Evolutionary conservation across 2,113 vertebrate species (phyloP), one percentile per base, ranked within the genome.

Genomic region (Brachypteracias leptosomus): DNA sequence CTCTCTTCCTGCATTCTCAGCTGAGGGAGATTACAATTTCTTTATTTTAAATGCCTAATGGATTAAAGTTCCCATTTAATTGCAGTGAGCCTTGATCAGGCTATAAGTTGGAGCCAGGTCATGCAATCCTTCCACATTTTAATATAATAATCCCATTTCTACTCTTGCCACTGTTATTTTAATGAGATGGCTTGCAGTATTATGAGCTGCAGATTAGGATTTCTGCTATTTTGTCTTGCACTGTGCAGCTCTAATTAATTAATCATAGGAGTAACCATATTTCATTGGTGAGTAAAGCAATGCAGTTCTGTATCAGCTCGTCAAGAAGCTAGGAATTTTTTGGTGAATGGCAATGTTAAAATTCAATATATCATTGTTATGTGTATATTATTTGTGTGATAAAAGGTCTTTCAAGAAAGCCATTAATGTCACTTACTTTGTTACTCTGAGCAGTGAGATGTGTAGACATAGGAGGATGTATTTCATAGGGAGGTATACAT

Each of bases 21-120:
- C 82, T 94, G 90, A 88, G 84, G 61, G 77, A 94, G 80, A 87
- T 92, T 93, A 90, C 52, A 78, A 8, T 83, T 94, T 74, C 51
- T 80, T 92, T 90, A 55, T 89, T 94, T 96, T 90, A 96, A 78
- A 90, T 83, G 83, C 88, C 79, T 93, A 84, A 92, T 54, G 88
- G 90, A 91, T 92, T 92, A 84, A 88, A 96, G 65, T 92, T 88
- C 70, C 83, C 65, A 77, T 90, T 93, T 93, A 42, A 92, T 93
- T 95, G 91, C 59, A 47, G 33, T 90, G 72, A 49, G 70, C 80
- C 78, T 96, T 88, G 85, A 96, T 96, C 67, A 74, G 78, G 72
- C 91, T 92, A 1, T 68, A 81, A 83, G 2, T 51, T 89, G 76
- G 57, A 96, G 73, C 54, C 26, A 55, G 79, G 54, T 86, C 85